Base-by-base conservation (phyloP, 2,113 vertebrate genomes). In the Corvus cornix region DNA sequence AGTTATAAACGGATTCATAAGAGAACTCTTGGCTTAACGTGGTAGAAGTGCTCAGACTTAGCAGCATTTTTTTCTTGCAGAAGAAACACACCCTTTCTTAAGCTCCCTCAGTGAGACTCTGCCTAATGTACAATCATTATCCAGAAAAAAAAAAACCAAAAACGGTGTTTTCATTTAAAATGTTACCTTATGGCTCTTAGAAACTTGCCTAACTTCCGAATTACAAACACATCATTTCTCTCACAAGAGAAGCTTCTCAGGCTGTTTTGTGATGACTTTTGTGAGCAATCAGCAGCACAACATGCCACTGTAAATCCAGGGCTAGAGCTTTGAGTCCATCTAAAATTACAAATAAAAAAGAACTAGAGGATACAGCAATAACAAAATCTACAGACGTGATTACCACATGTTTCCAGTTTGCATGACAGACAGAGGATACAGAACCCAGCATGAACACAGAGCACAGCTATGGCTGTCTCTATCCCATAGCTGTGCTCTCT, bases 311-410 rank as follows among this genome's bases (percentile, higher is more conserved):
- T 84, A 93, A 84, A 89, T 62, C 70, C 66, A 60, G 52, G 77
- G 39, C 39, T 63, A 21, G 37, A 68, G 48, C 33, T 92, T 49
- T 41, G 60, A 87, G 91, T 62, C 79, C 37, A 33, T 53, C 81
- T 87, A 78, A 89, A 92, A 87, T 58, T 64, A 76, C 87, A 89
- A 95, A 90, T 81, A 62, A 90, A 95, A 74, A 26, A 68, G 60
- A 81, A 49, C 82, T 77, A 74, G 41, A 87, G 48, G n/a, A 84
- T 44, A 72, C 10, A 72, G 60, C 62, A 89, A 43, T 49, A 91
- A 82, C 33, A 87, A 67, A 93, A 75, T 49, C 41, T 46, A 58
- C 48, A 94, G 67, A 75, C 67, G 26, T 9, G 19, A 69, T 76
- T 77, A 44, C 43, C 73, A 79, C 35, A 13, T 63, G 68, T 74